Percentiles rank a stretch among this genome's conserved stretches.
Evolutionary conservation across 1,140 invertebrate genomes (phyloP).

Genomic region (Drosophila kepulauana): DNA sequence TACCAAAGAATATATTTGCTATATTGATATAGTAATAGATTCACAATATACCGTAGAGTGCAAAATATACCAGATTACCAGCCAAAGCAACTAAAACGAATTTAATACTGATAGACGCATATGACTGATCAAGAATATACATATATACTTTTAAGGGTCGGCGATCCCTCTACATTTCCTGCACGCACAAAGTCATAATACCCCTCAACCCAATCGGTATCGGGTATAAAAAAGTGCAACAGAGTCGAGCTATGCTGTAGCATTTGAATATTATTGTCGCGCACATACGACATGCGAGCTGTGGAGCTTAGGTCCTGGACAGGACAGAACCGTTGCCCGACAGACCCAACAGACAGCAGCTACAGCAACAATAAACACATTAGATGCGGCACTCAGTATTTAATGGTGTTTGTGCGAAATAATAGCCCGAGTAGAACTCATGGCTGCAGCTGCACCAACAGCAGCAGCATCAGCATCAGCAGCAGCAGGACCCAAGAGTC

Average conservation of each 20-base stretch:
- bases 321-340: neutral
- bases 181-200: too few relatives aligned
- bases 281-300: slow-evolving; percentile 28
- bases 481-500: slow-evolving; percentile 34
- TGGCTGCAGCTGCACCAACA: slow-evolving; percentile 10
- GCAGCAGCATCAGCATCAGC: slow-evolving; percentile 7
- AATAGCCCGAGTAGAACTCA: slow-evolving; percentile 60
- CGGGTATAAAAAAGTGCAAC: slow-evolving; percentile 37
- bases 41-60: too few relatives aligned
- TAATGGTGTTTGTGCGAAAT: slow-evolving; percentile 80
- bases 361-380: slow-evolving; percentile 58
- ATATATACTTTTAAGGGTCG: too few relatives aligned
- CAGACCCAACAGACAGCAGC: slow-evolving; percentile 8
- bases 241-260: slow-evolving; percentile 47
- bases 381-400: slow-evolving; percentile 66
- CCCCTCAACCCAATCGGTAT: too few relatives aligned
- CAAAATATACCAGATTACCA: too few relatives aligned
- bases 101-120: too few relatives aligned
- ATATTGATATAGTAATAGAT: too few relatives aligned
- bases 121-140: too few relatives aligned
- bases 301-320: slow-evolving; percentile 19
- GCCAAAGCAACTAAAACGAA: too few relatives aligned
- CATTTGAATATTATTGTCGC: slow-evolving; percentile 83
- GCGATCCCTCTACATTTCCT: too few relatives aligned
- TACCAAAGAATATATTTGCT: too few relatives aligned